These are phyloP conservation scores for Solea senegalensis DNA, from an alignment of 2,113 vertebrate genomes.

Conservation along the genomic window DNA sequence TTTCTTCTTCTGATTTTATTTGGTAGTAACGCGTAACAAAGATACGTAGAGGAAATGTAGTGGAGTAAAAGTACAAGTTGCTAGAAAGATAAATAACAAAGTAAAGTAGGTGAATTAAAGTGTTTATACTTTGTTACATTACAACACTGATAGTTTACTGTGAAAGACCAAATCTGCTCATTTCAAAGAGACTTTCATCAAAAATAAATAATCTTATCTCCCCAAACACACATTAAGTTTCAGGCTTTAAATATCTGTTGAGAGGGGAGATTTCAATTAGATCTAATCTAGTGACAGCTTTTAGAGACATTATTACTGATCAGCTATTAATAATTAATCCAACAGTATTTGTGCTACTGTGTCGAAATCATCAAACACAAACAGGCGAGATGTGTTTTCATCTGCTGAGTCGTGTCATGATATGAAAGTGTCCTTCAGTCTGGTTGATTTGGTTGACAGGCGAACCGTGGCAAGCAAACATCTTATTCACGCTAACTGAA, in stretches of 20 bases:
- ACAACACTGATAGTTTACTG: too few relatives aligned
- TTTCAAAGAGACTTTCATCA: background rate
- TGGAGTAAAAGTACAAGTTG: too few relatives aligned
- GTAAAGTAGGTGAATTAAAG: too few relatives aligned
- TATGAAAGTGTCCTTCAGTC: background rate
- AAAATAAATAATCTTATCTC: slow-evolving; percentile 15
- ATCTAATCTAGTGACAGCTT: slow-evolving; percentile 1
- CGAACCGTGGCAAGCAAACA: slow-evolving; percentile 16
- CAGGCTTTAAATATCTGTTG: background rate
- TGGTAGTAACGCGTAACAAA: too few relatives aligned
- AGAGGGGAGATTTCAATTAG: background rate
- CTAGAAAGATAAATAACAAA: too few relatives aligned
- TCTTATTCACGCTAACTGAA: slow-evolving; percentile 2
- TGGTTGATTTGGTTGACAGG: background rate
- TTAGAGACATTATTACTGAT: slow-evolving; percentile 3
- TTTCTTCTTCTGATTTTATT: too few relatives aligned
- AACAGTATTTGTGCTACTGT: background rate
- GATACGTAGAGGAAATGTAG: too few relatives aligned
- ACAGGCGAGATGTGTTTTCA: too few relatives aligned
- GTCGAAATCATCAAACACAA: background rate
- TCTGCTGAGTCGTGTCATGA: too few relatives aligned
- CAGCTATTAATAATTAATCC: background rate
- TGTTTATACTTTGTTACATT: too few relatives aligned
- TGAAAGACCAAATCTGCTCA: background rate
- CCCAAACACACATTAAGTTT: background rate